Base-by-base conservation (phyloP, 2,888 invertebrate species). In the Platycheirus rosarum region DNA sequence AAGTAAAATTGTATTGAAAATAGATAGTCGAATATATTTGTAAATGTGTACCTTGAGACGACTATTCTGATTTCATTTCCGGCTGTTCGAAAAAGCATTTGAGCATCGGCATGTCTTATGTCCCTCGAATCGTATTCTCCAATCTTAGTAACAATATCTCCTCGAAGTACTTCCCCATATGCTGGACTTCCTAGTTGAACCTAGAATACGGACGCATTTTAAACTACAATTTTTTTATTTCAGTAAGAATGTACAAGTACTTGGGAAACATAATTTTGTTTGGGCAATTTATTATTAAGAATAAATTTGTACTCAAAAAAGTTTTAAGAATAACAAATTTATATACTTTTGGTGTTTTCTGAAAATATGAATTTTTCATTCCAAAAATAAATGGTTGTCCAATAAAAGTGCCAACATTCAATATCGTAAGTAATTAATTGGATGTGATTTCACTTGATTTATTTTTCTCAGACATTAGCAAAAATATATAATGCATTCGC, bases 71-170 rank as follows among this genome's bases (percentile, higher is more conserved):
- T 95, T 87, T 94, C 93, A 88, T 94, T 95, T 78, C 94, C 94
- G 84, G 96, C 95, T 89, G 95, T 95, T 90, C 94, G 94, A 90
- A 97, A 96, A 85, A 97, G 92, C 89, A 94, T 95, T 91, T 97
- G 96, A 68, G 97, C 98, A 91, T 97, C 97, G 89, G 96, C 95
- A 89, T 98, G 98, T 87, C 96, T 93, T 88, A 98, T 92, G 89
- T 96, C 95, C 79, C 96, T 93, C 51, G 96, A 94, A 91, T 97
- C 97, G 91, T 96, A 96, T 89, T 96, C 96, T 89, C 95, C 95
- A 87, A 98, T 95, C 92, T 97, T 96, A 86, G 95, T 93, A 88
- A 98, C 95, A 88, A 97, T 94, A 92, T 98, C 98, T 86, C 98
- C 98, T 85, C 96, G 93, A 86, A 95, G 93, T 85, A 98, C 93